Evolutionary conservation across 2,888 invertebrate genomes (phyloP).

Genomic region (Tinea pellionella): DNA sequence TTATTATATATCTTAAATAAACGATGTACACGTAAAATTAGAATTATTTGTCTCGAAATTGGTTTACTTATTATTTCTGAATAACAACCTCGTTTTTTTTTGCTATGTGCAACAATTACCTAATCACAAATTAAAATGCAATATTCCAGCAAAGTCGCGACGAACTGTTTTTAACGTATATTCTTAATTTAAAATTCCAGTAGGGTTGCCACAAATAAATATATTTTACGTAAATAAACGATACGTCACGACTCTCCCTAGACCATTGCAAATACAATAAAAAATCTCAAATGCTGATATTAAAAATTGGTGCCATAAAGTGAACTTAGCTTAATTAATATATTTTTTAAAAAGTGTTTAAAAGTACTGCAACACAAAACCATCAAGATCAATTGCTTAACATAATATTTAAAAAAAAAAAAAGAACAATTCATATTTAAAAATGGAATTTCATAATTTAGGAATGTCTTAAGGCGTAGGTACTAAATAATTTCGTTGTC

Average conservation of each 20-base stretch:
- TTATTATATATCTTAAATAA: conserved; percentile 54
- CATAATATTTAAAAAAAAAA: not conserved
- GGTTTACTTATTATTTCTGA: conserved; percentile 48
- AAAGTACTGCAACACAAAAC: not conserved
- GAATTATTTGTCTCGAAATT: conserved; percentile 64
- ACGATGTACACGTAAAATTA: conserved; percentile 63
- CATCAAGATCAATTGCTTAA: not conserved
- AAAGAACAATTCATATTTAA: not conserved
- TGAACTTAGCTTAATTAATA: conserved; percentile 48
- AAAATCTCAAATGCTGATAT: conserved; percentile 38
- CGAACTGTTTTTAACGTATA: too few species aligned
- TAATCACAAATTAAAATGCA: conserved; percentile 3
- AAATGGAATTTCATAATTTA: not conserved
- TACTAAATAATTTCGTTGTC: conserved; percentile 49
- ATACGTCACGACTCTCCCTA: not conserved
- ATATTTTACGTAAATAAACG: too few species aligned
- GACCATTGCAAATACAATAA: not conserved
- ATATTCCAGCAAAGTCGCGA: not conserved
- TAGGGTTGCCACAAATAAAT: too few species aligned
- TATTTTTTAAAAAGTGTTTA: conserved; percentile 17
- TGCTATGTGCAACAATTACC: conserved; percentile 52
- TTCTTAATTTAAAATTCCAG: too few species aligned
- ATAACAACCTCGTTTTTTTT: conserved; percentile 60
- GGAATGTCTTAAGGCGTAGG: conserved; percentile 25
- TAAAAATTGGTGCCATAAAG: conserved; percentile 49